phyloP scores from a whole-genome alignment of 2,113 vertebrate species.

The Neogobius melanostomus region DNA sequence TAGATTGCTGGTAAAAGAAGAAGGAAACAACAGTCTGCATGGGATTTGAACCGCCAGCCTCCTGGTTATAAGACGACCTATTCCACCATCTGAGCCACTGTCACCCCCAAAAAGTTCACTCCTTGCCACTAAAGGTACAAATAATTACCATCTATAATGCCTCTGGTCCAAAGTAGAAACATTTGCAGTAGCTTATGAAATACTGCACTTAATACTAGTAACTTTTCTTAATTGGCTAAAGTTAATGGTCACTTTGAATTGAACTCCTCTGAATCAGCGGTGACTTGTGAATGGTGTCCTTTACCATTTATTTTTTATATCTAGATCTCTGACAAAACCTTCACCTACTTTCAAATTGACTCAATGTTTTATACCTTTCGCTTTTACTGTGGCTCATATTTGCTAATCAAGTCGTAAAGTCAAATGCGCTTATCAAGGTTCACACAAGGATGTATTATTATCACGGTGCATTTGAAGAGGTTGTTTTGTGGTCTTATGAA shows the following conservation, averaged over 20 bases:
- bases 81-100: too few relatives aligned
- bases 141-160: too few relatives aligned
- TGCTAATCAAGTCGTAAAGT: not conserved
- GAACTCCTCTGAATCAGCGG: not conserved
- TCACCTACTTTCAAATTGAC: not conserved
- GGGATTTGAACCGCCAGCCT: too few relatives aligned
- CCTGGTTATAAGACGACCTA: too few relatives aligned
- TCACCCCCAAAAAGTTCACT: too few relatives aligned
- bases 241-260: too few relatives aligned
- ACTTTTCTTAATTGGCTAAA: not conserved
- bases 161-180: not conserved
- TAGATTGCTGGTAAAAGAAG: too few relatives aligned
- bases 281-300: not conserved
- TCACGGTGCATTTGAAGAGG: not conserved
- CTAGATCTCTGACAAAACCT: not conserved
- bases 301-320: too few relatives aligned
- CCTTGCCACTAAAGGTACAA: too few relatives aligned
- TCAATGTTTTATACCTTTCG: not conserved
- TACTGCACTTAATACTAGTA: not conserved
- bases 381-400: not conserved
- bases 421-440: not conserved
- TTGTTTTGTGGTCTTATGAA: too few relatives aligned
- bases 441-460: not conserved
- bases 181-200: not conserved
- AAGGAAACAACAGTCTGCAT: too few relatives aligned